Evolutionary conservation across 2,888 invertebrate genomes (phyloP).

Genomic region (Acleris holmiana): DNA sequence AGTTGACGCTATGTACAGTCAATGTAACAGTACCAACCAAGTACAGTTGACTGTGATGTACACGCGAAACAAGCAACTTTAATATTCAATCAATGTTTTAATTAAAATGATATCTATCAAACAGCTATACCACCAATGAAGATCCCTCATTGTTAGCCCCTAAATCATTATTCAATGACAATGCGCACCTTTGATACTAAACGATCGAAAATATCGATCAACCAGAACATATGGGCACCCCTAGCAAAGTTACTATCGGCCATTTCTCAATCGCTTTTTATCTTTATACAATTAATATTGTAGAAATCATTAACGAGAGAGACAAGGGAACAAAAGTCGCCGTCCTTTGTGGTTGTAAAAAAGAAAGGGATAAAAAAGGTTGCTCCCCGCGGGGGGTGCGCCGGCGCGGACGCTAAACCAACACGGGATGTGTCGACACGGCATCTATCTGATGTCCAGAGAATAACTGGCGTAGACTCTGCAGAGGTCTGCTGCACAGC

Average conservation of each 20-base stretch:
- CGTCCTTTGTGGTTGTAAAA: conserved; percentile 73
- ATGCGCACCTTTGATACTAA: conserved; percentile 36
- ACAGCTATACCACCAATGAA: conserved; percentile 24
- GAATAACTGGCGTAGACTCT: conserved; percentile 10
- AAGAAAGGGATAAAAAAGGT: conserved; percentile 61
- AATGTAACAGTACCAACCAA: background rate
- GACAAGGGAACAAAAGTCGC: conserved; percentile 82
- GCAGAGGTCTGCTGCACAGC: background rate
- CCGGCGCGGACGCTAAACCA: conserved; percentile 67
- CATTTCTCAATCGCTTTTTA: conserved; percentile 80
- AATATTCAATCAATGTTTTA: conserved; percentile 9
- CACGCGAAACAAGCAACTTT: background rate
- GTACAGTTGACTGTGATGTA: background rate
- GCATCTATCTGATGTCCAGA: conserved; percentile 53
- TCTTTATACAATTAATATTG: conserved; percentile 79
- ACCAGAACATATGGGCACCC: conserved; percentile 51
- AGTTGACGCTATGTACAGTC: too few relatives aligned
- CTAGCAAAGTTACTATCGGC: conserved; percentile 57
- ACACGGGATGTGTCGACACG: conserved; percentile 75
- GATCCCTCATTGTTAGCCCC: conserved; percentile 31
- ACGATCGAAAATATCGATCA: conserved; percentile 37
- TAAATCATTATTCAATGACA: conserved; percentile 38
- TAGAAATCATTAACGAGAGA: conserved; percentile 82
- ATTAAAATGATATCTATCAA: conserved; percentile 28
- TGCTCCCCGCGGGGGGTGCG: conserved; percentile 42